Evolutionary conservation across 2,888 invertebrate species (phyloP), one percentile per base, ranked within the genome.

Genomic region (Craniophora ligustri): DNA sequence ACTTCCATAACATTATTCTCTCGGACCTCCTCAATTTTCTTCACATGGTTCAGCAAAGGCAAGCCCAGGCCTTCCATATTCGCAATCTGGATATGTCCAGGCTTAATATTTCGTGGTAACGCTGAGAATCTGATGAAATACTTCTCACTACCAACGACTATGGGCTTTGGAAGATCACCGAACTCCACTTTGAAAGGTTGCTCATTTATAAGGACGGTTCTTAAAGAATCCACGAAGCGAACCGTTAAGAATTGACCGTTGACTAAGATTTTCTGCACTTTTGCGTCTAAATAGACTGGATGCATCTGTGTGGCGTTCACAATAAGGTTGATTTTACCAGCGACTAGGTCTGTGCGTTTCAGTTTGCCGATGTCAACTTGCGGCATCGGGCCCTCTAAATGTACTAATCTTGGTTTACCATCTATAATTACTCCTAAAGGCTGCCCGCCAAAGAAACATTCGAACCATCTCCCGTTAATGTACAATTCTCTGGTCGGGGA

Each of bases 381-480:
- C 0, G 99, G 99, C 3, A 98, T 95, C 0, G 98, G 98, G 0
- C 99, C 99, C 75, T 97, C 97, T 6, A 99, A 91, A 76, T 97
- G 96, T 1, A 99, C 94, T 35, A 95, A 92, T 59, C 97, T 95
- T n/a, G 96, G 94, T 59, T 96, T 95, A 1, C 96, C 96, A 53
- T 97, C 96, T 28, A 99, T 94, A 34, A 97, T 95, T 7, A 98
- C 96, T 1, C 95, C 95, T 39, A 98, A 95, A 0, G 98, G 96
- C 36, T 97, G 96, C 0, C 98, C 98, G 23, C 97, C 98, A 84
- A 99, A 99, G 86, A 97, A 97, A 75, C 98, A 97, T 83, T 98
- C 98, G 85, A 96, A 98, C 94, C 97, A 97, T 58, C 96, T 94
- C 6, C 97, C 97, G 82, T 99, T 98, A 39, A 99, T 96, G 76